Base-by-base conservation (phyloP, 2,888 invertebrate genomes). In the Adela reaumurella region DNA sequence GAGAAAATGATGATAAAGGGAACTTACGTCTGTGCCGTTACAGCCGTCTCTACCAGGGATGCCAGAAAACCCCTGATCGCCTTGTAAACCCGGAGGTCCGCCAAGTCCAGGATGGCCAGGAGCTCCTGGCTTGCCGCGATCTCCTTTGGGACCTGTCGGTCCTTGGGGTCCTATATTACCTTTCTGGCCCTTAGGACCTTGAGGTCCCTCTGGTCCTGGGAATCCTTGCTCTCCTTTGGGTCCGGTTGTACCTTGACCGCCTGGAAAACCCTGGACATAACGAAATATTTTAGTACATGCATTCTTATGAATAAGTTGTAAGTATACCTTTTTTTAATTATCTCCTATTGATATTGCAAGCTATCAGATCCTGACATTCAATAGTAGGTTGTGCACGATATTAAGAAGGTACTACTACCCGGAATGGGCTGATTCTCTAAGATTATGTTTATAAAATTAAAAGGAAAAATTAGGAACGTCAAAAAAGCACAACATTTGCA, bases 21-120 rank as follows among this genome's bases (percentile, higher is more conserved):
- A 35, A 35, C 35, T 83, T 81, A 93, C 94, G 69, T 94, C 94
- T 48, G 94, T 93, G 61, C 97, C 97, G 62, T 97, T 97, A 64
- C 97, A 98, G 10, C 97, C 98, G 64, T 97, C 96, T 59, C 89
- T 77, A 47, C 97, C 97, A 42, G 91, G 87, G 43, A 84, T 74
- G 57, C 96, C 96, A n/a, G 90, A 81, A 1, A 81, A 61, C 46
- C 95, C 92, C 1, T 82, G 58, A 49, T 81, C 81, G 28, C 92
- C 92, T 62, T 82, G 84, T 51, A 83, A 63, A 51, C 91, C 91
- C 17, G 87, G 89, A 52, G 47, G 50, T 46, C 91, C 91, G 58
- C 85, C 82, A 52, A 85, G 83, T 53, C 92, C 94, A 4, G 90
- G 85, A 65, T 89, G 91, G 50, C 97, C 97, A 53, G 94, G 94